Base-by-base conservation (phyloP, 2,797 vertebrate genomes). In the Babyrousa celebensis region DNA sequence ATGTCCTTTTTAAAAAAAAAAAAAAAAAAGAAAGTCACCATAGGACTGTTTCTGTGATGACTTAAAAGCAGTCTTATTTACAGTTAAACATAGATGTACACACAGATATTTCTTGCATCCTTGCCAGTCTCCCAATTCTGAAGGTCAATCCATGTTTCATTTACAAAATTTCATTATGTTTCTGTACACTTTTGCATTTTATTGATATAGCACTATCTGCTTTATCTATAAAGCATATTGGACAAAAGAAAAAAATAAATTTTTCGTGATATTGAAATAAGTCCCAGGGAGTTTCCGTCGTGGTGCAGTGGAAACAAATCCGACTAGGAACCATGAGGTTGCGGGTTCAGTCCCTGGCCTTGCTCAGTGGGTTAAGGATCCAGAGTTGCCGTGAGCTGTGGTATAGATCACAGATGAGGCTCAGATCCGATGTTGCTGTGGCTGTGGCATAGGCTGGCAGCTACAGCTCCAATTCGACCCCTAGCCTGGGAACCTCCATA, bases 231-330 rank as follows among this genome's bases (percentile, higher is more conserved):
- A 88, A 84, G n/a, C 40, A 52, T 21, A 87, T 48, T 93, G 91
- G 80, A 63, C 85, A 94, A 95, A 90, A 65, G 14, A 70, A 56
- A 60, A 90, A 68, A 85, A 27, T 29, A 32, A 58, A 43, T 62
- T 95, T 56, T 70, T 80, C 68, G n/a, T 82, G 75, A 96, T 93
- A 85, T 87, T 91, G 29, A 90, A 94, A 40, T 52, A 65, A 95
- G 72, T 71, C 36, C 20, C 3, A 63, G 84, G 43, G 43, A 48
- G 43, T 48, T 48, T 10, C 43, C 43, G 9, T 48, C 43, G 9
- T 48, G 43, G 43, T 10, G 9, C 43, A 48, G 43, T 10, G 9
- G 43, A 48, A 48, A 10, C 9, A 10, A 48, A 48, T 48, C 43
- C 9, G 43, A 48, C 9, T 48, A 48, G 43, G 43, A 48, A 48